Evolutionary conservation across 1,140 invertebrate genomes (phyloP).

Genomic region (Papilio aristodemus): DNA sequence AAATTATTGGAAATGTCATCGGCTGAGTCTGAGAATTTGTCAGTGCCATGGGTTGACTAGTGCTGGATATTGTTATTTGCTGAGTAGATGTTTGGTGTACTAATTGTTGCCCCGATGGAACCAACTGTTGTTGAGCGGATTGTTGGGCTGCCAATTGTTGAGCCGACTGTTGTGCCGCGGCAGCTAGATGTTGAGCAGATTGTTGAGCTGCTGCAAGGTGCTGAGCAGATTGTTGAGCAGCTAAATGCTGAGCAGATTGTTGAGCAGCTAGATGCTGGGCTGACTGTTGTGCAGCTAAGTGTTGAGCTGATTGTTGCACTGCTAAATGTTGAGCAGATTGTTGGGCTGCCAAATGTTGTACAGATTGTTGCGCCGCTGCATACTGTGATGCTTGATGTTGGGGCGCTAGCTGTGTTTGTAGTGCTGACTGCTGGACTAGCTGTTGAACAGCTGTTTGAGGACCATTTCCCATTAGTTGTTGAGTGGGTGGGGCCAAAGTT

Average conservation of each 20-base stretch:
- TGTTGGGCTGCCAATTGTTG: constrained; percentile 70
- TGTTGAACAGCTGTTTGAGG: constrained; percentile 69
- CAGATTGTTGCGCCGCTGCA: constrained; percentile 63
- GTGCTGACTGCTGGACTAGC: constrained; percentile 68
- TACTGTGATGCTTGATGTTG: constrained; percentile 68
- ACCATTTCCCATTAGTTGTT: constrained; percentile 68
- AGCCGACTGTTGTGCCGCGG: constrained; percentile 64
- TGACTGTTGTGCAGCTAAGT: constrained; percentile 65
- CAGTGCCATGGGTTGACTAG: constrained; percentile 73
- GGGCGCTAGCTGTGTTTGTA: constrained; percentile 62
- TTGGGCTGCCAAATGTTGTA: constrained; percentile 64
- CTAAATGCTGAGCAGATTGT: constrained; percentile 61
- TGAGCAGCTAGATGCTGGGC: constrained; percentile 65
- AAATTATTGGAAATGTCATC: constrained; percentile 75
- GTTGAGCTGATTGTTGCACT: constrained; percentile 62
- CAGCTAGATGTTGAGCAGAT: constrained; percentile 60
- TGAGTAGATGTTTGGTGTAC: constrained; percentile 74
- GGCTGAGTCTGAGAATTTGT: constrained; percentile 71
- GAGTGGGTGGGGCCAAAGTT: constrained; percentile 65
- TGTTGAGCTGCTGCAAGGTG: constrained; percentile 62
- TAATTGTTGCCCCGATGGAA: constrained; percentile 61
- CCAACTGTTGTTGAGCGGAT: constrained; percentile 63
- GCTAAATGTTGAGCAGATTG: constrained; percentile 57
- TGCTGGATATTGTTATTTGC: constrained; percentile 73
- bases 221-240: constrained; percentile 60